Conservation (phyloP, 2,797 vertebrate species). For the Fundulus diaphanus region DNA sequence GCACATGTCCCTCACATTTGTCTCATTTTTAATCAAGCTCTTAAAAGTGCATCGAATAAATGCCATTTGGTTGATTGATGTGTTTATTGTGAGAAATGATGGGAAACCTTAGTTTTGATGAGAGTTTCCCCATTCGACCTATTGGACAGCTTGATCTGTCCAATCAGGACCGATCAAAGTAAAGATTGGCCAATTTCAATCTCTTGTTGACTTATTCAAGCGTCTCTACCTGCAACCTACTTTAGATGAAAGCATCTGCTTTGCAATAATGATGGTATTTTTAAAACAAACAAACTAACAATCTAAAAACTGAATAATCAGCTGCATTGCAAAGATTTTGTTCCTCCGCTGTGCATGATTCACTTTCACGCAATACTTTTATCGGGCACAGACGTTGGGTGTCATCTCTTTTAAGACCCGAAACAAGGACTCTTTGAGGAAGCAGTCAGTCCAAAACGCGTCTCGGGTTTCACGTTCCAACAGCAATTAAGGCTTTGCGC, state of each 20-base stretch:
- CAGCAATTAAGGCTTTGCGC: background rate
- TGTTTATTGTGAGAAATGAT: background rate
- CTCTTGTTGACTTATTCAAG: background rate
- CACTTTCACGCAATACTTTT: background rate
- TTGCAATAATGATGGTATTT: too few relatives aligned
- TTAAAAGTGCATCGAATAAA: background rate
- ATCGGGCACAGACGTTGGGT: background rate
- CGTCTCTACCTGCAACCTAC: background rate
- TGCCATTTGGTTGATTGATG: background rate
- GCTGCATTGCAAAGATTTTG: background rate
- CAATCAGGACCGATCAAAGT: too few relatives aligned
- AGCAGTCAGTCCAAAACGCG: conserved; percentile 27
- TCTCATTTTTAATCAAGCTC: too few relatives aligned
- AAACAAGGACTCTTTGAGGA: conserved; percentile 30
- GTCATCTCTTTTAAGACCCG: background rate
- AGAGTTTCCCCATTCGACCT: too few relatives aligned
- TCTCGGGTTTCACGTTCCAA: background rate
- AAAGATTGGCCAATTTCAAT: too few relatives aligned
- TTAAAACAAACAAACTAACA: too few relatives aligned
- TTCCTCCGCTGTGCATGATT: background rate
- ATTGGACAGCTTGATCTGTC: too few relatives aligned
- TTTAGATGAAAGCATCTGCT: background rate
- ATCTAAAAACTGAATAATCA: background rate
- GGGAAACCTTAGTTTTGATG: background rate
- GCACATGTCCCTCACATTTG: too few relatives aligned